phyloP scores from a whole-genome alignment of 2,113 vertebrate genomes.

The Ovis aries region ARS-UI_Ramb_v3.0 NC_056056.1:141522501-141523000 shows the following conservation, averaged over 20 bases:
- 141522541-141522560: not conserved
- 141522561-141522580: not conserved
- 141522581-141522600: not conserved
- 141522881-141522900: not conserved
- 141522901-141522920: not conserved
- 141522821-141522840: not conserved
- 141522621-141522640: not conserved
- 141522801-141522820: not conserved
- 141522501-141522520: not conserved
- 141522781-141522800: not conserved
- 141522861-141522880: not conserved
- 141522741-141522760: not conserved
- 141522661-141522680: not conserved
- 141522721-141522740: not conserved
- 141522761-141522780: not conserved
- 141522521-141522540: not conserved
- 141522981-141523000: not conserved
- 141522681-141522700: not conserved
- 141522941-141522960: not conserved
- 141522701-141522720: not conserved
- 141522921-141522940: not conserved
- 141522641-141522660: not conserved
- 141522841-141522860: not conserved
- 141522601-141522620: not conserved
- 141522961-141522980: not conserved